phyloP scores from a whole-genome alignment of 2,888 invertebrate species.

The Aradus depressus region DNA sequence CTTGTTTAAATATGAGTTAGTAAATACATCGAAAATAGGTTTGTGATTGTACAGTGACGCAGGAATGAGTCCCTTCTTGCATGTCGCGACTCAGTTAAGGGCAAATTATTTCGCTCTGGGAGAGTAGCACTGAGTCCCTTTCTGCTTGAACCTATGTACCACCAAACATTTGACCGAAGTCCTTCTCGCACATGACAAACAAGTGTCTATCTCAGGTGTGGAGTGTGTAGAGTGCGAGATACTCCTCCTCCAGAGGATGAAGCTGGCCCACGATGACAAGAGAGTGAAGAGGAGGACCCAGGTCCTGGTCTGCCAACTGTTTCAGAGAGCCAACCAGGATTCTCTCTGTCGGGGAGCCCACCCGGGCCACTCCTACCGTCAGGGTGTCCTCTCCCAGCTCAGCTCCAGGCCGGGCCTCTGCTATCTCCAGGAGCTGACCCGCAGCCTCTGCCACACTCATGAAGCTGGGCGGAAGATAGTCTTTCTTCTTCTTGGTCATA shows the following conservation, averaged over 20 bases:
- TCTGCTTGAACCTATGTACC: no score
- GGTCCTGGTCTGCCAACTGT: conserved; percentile 56
- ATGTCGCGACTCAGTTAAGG: no score
- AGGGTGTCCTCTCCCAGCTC: conserved; percentile 46
- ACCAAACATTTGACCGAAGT: no score
- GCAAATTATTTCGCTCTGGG: no score
- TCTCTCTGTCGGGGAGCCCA: conserved; percentile 74
- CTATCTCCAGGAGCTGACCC: conserved; percentile 66
- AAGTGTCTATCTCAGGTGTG: no score
- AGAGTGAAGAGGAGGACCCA: conserved; percentile 90
- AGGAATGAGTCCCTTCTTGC: no score
- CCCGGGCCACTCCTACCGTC: conserved; percentile 79
- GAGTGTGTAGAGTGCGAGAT: no score
- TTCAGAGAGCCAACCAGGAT: conserved; percentile 62
- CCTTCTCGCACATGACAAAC: no score
- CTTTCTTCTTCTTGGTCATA: conserved; percentile 73
- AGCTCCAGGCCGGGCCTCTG: conserved; percentile 41
- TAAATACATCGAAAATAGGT: no score
- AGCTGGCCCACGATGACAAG: conserved; percentile 77
- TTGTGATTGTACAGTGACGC: no score
- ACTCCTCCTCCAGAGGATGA: conserved; percentile 87
- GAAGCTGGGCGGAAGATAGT: conserved; percentile 87
- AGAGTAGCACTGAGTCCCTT: no score
- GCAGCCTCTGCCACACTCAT: conserved; percentile 87
- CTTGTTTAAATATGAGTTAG: no score